Conservation (phyloP, 2,888 invertebrate species). For the Blomia tropicalis region DNA sequence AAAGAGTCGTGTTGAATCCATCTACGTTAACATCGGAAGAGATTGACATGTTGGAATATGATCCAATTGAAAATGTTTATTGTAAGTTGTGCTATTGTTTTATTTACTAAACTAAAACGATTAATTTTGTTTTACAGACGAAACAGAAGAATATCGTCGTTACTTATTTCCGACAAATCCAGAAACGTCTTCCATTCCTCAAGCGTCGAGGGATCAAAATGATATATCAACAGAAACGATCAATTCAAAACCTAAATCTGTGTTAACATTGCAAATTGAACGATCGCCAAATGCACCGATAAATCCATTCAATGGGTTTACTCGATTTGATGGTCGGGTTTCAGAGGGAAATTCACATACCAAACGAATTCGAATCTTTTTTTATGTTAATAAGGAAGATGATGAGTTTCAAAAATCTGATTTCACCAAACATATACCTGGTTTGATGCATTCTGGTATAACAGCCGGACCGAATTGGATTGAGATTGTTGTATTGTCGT, state of each 20-base stretch:
- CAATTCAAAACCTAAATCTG: conserved; percentile 39
- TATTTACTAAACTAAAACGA: not conserved
- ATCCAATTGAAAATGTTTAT: conserved; percentile 5
- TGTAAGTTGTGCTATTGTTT: conserved; percentile 26
- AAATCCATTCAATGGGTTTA: conserved; percentile 74
- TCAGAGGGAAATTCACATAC: conserved; percentile 42
- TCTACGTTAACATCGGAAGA: conserved; percentile 66
- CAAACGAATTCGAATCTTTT: conserved; percentile 71
- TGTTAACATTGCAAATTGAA: conserved; percentile 56
- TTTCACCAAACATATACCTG: not conserved
- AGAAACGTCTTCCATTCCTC: conserved; percentile 26
- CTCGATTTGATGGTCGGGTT: conserved; percentile 70
- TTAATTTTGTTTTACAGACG: not conserved
- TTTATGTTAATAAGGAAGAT: conserved; percentile 58
- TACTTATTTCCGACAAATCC: conserved; percentile 11
- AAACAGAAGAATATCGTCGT: conserved; percentile 2
- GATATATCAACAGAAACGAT: not conserved
- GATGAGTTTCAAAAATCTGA: not conserved
- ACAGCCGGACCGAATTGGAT: conserved; percentile 21
- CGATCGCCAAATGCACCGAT: conserved; percentile 58
- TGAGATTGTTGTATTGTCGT: conserved; percentile 28
- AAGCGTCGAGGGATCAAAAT: not conserved
- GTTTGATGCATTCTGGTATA: not conserved
- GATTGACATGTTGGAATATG: conserved; percentile 38
- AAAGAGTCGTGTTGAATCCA: conserved; percentile 73